Evolutionary conservation across 2,888 invertebrate species (phyloP), one percentile per base, ranked within the genome.

Genomic region (Sphaerophoria taeniata): DNA sequence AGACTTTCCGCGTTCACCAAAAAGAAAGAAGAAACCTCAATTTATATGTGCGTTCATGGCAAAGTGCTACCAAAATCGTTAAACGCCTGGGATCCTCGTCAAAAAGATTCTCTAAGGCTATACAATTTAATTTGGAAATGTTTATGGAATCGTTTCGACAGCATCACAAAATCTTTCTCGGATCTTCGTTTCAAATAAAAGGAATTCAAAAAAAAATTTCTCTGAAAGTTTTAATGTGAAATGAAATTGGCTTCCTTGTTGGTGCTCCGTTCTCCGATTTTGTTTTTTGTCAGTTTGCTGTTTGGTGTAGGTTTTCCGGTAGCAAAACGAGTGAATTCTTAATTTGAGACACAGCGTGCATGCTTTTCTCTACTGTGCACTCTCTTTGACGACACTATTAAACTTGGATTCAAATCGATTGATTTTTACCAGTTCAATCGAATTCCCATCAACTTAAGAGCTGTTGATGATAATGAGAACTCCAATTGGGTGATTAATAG

Each of bases 41-140:
- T 43, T 74, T 63, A 56, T 65, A 12, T 47, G 11, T 33, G 9
- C 39, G 16, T 67, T 67, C 39, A 11, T 31, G 56, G 56, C n/a
- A 73, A 73, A 78, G 70, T 78, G 74, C 71, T 83, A 71, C 75
- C 56, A 58, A 63, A 78, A 73, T 74, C 79, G 63, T 74, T 73
- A 74, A 83, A 74, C 63, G 83, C 74, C 65, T 83, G 79, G 70
- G 79, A 74, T 83, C 69, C 83, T 83, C 84, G 67, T 84, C 84
- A 80, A 84, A 75, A 71, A 79, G 74, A 84, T 80, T 75, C 84
- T 84, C 84, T 71, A 75, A 76, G 84, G 84, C 80, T 80, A 80
- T 84, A 76, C 84, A 84, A 84, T 84, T 84, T 84, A 84, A 84
- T 84, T 83, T 84, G 80, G 56, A 74, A 84, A 84, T 84, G 84